These are phyloP conservation scores for mouse (Mus musculus) DNA, from an alignment of 2,113 vertebrate genomes.

Conservation along the genomic window GRCm39 chr6:41659001-41659500, in stretches of 20 bases:
- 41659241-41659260: background rate
- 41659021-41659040: no score
- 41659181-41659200: no score
- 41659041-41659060: no score
- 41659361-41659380: background rate
- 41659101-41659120: background rate
- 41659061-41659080: no score
- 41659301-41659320: background rate
- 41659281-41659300: background rate
- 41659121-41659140: accelerated
- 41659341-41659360: background rate
- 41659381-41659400: background rate
- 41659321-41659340: background rate
- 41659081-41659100: background rate
- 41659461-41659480: background rate
- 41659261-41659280: no score
- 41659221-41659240: background rate
- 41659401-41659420: background rate
- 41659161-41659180: background rate
- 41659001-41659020: background rate
- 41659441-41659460: background rate
- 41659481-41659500: background rate
- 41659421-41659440: background rate
- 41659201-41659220: background rate
- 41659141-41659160: background rate